A percentile compares a stretch with the other conserved stretches of the same genome.
Conservation (phyloP, 2,113 vertebrate genomes). For the Stegastes partitus region DNA sequence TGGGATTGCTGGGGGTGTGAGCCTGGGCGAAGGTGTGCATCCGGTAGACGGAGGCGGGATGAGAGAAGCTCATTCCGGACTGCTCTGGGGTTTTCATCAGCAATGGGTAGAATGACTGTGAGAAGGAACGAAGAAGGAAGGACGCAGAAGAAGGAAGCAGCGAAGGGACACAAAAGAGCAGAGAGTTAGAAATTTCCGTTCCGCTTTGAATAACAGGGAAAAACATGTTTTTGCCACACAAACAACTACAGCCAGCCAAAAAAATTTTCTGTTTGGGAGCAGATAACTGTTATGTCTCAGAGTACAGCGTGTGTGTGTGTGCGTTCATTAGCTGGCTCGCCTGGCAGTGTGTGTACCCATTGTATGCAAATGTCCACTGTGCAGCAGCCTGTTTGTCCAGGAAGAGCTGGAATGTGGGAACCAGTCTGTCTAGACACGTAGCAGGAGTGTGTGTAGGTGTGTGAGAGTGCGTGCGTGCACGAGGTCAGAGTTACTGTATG, state of each 20-base stretch:
- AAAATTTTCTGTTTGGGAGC: constrained; percentile 40
- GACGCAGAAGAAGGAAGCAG: constrained; percentile 58
- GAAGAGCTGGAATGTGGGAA: constrained; percentile 81
- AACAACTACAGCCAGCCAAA: constrained; percentile 59
- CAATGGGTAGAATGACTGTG: constrained; percentile 73
- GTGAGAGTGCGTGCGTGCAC: constrained; percentile 41
- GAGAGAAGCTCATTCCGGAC: constrained; percentile 79
- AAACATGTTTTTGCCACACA: constrained; percentile 65
- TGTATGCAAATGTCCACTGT: constrained; percentile 80
- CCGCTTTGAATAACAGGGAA: constrained; percentile 56
- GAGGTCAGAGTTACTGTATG: constrained; percentile 33
- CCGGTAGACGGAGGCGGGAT: constrained; percentile 68
- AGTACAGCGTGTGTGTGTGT: constrained; percentile 46
- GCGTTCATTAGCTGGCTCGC: constrained; percentile 58
- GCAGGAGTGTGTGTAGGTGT: constrained; percentile 46
- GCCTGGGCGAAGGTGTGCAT: constrained; percentile 66
- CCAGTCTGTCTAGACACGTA: constrained; percentile 78
- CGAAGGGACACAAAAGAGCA: constrained; percentile 56
- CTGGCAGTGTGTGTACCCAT: constrained; percentile 61
- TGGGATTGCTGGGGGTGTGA: constrained; percentile 78
- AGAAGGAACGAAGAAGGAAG: constrained; percentile 51
- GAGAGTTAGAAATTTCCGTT: constrained; percentile 59
- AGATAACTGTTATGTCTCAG: constrained; percentile 47
- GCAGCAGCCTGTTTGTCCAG: constrained; percentile 77
- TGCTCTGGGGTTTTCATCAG: constrained; percentile 74